These are phyloP conservation scores for Enteromius anoplus DNA, from an alignment of 2,797 vertebrate genomes.

Conservation along the genomic window DNA sequence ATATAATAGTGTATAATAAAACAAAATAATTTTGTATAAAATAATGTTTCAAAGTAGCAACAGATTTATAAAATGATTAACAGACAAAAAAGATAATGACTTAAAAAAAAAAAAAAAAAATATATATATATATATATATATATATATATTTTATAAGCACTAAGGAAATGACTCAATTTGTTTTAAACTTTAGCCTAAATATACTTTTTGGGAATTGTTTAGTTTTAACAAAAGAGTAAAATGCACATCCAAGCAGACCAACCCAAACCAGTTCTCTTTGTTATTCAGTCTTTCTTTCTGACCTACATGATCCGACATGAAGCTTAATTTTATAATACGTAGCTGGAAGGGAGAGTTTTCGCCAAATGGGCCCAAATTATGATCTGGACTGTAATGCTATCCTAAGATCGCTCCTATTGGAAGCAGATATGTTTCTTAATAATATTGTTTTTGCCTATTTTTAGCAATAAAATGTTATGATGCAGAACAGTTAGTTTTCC, in stretches of 20 bases:
- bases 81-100: no score
- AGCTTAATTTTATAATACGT: slow-evolving; percentile 4
- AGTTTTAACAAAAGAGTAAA: not conserved
- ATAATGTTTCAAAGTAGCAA: not conserved
- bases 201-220: not conserved
- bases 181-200: not conserved
- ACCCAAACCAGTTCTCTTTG: not conserved
- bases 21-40: not conserved
- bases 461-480: not conserved
- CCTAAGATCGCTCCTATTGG: not conserved
- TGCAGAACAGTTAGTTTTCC: not conserved
- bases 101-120: no score
- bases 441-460: not conserved
- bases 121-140: no score
- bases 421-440: not conserved
- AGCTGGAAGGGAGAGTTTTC: slow-evolving; percentile 1
- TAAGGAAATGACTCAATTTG: not conserved
- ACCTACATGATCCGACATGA: slow-evolving; percentile 14
- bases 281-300: not conserved
- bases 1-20: not conserved
- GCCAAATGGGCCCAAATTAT: not conserved
- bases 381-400: not conserved
- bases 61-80: not conserved
- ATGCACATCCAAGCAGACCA: not conserved
- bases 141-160: no score